Conservation (phyloP, 2,113 vertebrate genomes). For the Caranx melampygus region DNA sequence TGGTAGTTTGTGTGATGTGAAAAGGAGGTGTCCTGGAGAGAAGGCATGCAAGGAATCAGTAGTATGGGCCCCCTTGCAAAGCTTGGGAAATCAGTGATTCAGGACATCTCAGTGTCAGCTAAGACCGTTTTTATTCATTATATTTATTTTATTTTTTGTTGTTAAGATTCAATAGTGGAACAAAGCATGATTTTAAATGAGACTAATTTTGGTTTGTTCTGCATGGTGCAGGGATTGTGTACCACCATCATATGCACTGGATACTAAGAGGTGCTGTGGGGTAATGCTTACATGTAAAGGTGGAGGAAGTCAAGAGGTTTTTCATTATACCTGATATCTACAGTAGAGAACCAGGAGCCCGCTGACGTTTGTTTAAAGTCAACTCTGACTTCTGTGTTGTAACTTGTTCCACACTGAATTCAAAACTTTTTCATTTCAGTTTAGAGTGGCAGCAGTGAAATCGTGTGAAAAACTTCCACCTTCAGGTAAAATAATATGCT, state of each 20-base stretch:
- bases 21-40: constrained; percentile 66
- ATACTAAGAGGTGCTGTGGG: neutral
- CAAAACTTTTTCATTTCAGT: neutral
- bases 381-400: neutral
- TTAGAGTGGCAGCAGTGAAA: neutral
- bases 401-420: neutral
- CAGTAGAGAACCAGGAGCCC: neutral
- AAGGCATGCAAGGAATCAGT: constrained; percentile 76
- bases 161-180: neutral
- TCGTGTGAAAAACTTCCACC: neutral
- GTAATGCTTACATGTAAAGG: neutral
- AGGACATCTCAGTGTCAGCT: constrained; percentile 37
- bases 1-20: constrained; percentile 53
- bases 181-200: neutral
- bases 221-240: neutral
- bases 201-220: neutral
- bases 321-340: neutral
- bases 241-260: neutral
- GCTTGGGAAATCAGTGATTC: constrained; percentile 59
- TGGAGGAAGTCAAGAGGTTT: neutral
- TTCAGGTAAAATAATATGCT: neutral
- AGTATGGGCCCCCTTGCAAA: constrained; percentile 66
- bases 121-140: neutral
- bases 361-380: neutral
- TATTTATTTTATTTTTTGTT: neutral